Percentiles rank a stretch among this genome's conserved stretches.
Conservation (phyloP, 2,797 vertebrate species). For the Eulemur mongoz region DNA sequence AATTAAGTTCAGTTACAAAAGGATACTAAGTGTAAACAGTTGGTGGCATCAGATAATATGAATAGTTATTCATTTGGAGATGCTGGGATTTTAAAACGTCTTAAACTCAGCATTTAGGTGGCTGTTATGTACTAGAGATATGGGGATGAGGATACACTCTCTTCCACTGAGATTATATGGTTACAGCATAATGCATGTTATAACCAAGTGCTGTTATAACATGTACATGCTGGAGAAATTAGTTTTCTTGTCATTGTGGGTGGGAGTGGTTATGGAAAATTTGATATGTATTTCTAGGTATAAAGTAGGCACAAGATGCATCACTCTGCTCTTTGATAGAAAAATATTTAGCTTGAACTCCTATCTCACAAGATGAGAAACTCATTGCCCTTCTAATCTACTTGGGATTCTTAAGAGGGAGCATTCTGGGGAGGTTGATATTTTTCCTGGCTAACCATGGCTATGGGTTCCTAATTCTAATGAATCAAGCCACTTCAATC, state of each 20-base stretch:
- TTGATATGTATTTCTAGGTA: neutral
- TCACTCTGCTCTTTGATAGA: neutral
- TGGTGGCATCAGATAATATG: constrained; percentile 7
- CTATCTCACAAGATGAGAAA: neutral
- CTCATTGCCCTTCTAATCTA: neutral
- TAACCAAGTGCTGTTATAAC: neutral
- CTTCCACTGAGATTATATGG: neutral
- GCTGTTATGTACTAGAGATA: no score
- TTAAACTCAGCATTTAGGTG: neutral
- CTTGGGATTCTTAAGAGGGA: neutral
- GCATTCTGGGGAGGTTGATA: neutral
- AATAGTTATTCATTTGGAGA: neutral
- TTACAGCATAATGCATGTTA: no score
- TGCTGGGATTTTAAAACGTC: neutral
- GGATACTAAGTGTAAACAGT: neutral
- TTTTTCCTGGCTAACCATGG: neutral
- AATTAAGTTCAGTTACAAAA: constrained; percentile 41
- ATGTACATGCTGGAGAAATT: neutral
- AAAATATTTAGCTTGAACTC: neutral
- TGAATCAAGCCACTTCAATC: neutral
- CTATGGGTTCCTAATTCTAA: neutral
- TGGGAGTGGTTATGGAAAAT: neutral
- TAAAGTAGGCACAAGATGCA: neutral
- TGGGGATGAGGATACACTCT: rapidly evolving
- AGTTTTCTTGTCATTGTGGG: neutral